A percentile compares a stretch with the other conserved stretches of the same genome.
Conservation (phyloP, 92 coral and sea anemone species). For the Paramuricea clavata region DNA sequence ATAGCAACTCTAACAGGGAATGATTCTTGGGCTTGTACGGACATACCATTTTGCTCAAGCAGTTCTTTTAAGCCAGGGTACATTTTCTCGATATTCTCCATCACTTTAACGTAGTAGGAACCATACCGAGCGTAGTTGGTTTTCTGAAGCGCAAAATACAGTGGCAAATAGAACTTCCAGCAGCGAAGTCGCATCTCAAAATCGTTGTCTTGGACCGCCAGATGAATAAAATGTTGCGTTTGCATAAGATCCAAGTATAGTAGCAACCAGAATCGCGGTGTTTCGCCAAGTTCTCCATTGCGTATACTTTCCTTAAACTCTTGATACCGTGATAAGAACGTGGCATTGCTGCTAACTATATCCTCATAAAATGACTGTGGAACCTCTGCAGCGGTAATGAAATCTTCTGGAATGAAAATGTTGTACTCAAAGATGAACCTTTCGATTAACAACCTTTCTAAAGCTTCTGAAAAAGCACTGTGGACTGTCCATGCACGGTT, state of each 20-base stretch:
- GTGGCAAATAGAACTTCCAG: slow-evolving; percentile 16
- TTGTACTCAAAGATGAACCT: slow-evolving; percentile 2
- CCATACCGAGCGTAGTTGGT: slow-evolving; percentile 25
- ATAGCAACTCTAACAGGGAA: slow-evolving; percentile 16
- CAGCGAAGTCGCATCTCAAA: background rate
- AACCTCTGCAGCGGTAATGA: slow-evolving; percentile 23
- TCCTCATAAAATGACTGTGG: slow-evolving; percentile 3
- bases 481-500: slow-evolving; percentile 36
- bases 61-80: slow-evolving; percentile 32
- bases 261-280: slow-evolving; percentile 24
- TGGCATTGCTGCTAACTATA: background rate
- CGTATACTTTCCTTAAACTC: slow-evolving; percentile 26
- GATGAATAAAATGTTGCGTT: slow-evolving; percentile 22
- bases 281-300: slow-evolving; percentile 13
- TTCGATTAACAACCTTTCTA: slow-evolving; percentile 25
- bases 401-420: background rate
- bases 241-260: slow-evolving; percentile 13
- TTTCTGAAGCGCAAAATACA: slow-evolving; percentile 8
- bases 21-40: slow-evolving; percentile 34
- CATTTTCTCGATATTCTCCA: slow-evolving; percentile 22
- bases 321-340: slow-evolving; percentile 13
- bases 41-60: slow-evolving; percentile 26
- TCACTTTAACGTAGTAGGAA: slow-evolving; percentile 24
- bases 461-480: slow-evolving; percentile 26
- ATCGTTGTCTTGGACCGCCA: slow-evolving; percentile 19